Conservation (phyloP, 1,140 invertebrate genomes). For the Thalassaphorura encarpata region DNA sequence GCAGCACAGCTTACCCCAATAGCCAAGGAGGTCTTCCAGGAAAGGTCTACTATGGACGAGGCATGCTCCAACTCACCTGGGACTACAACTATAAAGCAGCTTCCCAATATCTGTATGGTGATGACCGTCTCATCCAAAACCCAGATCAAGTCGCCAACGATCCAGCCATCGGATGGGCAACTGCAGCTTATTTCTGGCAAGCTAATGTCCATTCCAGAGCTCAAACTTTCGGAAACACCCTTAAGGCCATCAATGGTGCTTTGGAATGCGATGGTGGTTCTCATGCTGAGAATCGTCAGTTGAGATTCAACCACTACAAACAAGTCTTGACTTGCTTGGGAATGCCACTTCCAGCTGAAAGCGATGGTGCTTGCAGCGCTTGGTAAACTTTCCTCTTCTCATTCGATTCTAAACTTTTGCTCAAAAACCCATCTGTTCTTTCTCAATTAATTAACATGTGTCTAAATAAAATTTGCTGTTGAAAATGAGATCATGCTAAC, state of each 20-base stretch:
- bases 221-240: conserved; percentile 9
- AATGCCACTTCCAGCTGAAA: conserved; percentile 1
- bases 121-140: conserved; percentile 12
- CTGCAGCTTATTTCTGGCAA: conserved; percentile 17
- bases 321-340: background rate
- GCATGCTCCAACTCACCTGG: conserved; percentile 16
- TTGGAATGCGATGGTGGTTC: conserved; percentile 18
- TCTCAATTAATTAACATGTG: too few species aligned
- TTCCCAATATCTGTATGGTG: conserved; percentile 7
- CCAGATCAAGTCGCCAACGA: conserved; percentile 14
- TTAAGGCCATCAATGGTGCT: conserved; percentile 16
- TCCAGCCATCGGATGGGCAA: conserved; percentile 9
- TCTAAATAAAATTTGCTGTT: too few species aligned
- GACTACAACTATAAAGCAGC: conserved; percentile 22
- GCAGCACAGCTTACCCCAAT: conserved; percentile 1
- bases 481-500: too few species aligned
- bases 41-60: conserved; percentile 22
- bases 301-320: conserved; percentile 13
- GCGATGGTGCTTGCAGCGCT: conserved; percentile 10
- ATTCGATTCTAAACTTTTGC: too few species aligned
- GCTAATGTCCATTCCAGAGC: conserved; percentile 11
- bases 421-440: too few species aligned
- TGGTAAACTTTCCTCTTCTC: too few species aligned
- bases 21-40: background rate
- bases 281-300: background rate